Conservation (phyloP, 2,113 vertebrate genomes). For the Psettodes erumei region DNA sequence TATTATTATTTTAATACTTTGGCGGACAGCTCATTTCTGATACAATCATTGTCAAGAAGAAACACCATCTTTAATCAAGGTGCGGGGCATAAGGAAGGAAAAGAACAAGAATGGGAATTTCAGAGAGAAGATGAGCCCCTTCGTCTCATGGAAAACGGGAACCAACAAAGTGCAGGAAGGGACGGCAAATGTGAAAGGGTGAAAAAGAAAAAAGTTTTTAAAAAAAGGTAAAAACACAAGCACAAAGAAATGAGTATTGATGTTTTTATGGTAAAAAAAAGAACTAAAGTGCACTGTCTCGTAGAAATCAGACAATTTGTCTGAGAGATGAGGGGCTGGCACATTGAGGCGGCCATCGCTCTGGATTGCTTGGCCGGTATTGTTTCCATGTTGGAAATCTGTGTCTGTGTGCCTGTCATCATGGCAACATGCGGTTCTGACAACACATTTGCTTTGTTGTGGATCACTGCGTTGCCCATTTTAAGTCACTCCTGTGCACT, state of each 20-base stretch:
- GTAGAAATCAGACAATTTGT: background rate
- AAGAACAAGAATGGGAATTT: background rate
- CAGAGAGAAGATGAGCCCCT: background rate
- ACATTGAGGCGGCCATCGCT: background rate
- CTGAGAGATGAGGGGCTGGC: background rate
- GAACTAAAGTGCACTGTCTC: background rate
- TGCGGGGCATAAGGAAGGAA: slow-evolving; percentile 62
- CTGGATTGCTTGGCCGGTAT: too few species aligned
- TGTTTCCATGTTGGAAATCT: too few species aligned
- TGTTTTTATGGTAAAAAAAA: slow-evolving; percentile 9
- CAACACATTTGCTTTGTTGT: too few species aligned
- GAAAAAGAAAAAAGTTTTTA: background rate
- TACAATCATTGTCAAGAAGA: slow-evolving; percentile 13
- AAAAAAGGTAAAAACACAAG: background rate
- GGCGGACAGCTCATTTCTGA: slow-evolving; percentile 13
- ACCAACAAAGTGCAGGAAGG: background rate
- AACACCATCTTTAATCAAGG: slow-evolving; percentile 54
- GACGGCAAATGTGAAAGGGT: background rate
- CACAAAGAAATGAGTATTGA: background rate
- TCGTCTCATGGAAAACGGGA: background rate
- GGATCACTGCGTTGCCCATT: too few species aligned
- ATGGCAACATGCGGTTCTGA: too few species aligned
- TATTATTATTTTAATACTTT: slow-evolving; percentile 33
- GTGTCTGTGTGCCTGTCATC: too few species aligned
- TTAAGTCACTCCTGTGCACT: too few species aligned